Evolutionary conservation across 2,113 vertebrate species (phyloP).

Genomic region (Trachemys scripta): DNA sequence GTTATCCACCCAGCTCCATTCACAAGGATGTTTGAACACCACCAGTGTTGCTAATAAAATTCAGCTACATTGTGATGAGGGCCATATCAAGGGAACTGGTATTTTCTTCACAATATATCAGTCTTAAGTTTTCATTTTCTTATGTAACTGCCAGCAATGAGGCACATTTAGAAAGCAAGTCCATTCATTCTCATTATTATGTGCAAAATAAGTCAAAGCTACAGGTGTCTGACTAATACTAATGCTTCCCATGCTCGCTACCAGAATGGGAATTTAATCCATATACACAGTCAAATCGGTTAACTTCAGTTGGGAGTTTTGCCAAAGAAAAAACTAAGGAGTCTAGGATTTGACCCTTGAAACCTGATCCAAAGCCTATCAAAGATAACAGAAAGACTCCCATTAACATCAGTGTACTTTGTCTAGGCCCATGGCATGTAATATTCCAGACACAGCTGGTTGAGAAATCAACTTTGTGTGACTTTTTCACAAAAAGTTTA

Average conservation of each 20-base stretch:
- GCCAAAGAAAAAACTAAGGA: too few relatives aligned
- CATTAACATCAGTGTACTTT: too few relatives aligned
- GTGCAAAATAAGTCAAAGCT: background rate
- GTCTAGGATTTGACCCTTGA: too few relatives aligned
- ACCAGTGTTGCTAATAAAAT: slow-evolving; percentile 15
- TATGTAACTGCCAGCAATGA: background rate
- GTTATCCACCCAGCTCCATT: background rate
- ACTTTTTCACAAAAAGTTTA: too few relatives aligned
- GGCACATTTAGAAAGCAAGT: background rate
- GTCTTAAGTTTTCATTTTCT: background rate
- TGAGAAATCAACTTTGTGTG: too few relatives aligned
- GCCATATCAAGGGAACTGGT: background rate
- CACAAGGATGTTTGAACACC: slow-evolving; percentile 18
- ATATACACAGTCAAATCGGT: background rate
- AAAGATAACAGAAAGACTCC: too few relatives aligned
- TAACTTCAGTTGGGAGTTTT: background rate
- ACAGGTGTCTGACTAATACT: background rate
- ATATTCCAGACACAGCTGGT: too few relatives aligned
- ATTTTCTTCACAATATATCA: background rate
- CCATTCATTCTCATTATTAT: background rate
- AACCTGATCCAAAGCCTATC: too few relatives aligned
- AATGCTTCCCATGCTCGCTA: background rate
- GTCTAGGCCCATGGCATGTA: too few relatives aligned
- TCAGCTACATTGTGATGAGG: slow-evolving; percentile 9
- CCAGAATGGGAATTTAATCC: background rate